Evolutionary conservation across 1,140 invertebrate genomes (phyloP).

Genomic region (Cyphomyrmex costatus): DNA sequence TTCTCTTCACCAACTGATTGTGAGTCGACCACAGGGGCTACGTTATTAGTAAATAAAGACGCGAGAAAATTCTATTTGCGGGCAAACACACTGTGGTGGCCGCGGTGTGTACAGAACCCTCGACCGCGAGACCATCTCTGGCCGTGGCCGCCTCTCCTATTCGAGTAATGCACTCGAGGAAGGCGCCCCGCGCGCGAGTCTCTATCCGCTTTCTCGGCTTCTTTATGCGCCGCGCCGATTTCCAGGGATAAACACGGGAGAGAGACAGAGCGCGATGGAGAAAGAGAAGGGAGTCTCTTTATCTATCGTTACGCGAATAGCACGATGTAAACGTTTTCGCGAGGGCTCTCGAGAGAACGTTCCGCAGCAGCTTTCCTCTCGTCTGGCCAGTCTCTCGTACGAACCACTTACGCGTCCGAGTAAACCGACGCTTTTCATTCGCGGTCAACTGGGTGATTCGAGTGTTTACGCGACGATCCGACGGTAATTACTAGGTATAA

Average conservation of each 20-base stretch:
- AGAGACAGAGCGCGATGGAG: neutral
- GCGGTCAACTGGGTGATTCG: slow-evolving; percentile 44
- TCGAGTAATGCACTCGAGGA: slow-evolving; percentile 71
- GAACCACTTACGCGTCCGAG: slow-evolving; percentile 54
- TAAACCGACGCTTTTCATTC: slow-evolving; percentile 43
- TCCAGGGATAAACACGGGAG: slow-evolving; percentile 48
- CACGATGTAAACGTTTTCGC: slow-evolving; percentile 57
- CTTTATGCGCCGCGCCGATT: slow-evolving; percentile 59
- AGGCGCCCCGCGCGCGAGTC: slow-evolving; percentile 49
- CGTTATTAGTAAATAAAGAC: slow-evolving; percentile 78
- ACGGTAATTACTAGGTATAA: slow-evolving; percentile 52
- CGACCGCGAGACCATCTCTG: slow-evolving; percentile 68
- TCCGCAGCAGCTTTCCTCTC: slow-evolving; percentile 6
- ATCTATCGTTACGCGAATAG: slow-evolving; percentile 36
- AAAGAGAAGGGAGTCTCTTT: slow-evolving; percentile 6
- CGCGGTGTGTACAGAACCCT: slow-evolving; percentile 70
- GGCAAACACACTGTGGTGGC: slow-evolving; percentile 67
- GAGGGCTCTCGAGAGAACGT: slow-evolving; percentile 46
- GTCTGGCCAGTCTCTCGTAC: slow-evolving; percentile 52
- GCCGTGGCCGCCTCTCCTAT: slow-evolving; percentile 43
- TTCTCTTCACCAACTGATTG: slow-evolving; percentile 8
- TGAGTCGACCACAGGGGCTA: slow-evolving; percentile 61
- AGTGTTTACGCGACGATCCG: slow-evolving; percentile 48
- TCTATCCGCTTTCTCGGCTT: slow-evolving; percentile 61
- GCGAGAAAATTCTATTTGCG: slow-evolving; percentile 76